Evolutionary conservation across 64 coral and sea anemone genomes (phyloP).

Genomic region (Actinia tenebrosa): DNA sequence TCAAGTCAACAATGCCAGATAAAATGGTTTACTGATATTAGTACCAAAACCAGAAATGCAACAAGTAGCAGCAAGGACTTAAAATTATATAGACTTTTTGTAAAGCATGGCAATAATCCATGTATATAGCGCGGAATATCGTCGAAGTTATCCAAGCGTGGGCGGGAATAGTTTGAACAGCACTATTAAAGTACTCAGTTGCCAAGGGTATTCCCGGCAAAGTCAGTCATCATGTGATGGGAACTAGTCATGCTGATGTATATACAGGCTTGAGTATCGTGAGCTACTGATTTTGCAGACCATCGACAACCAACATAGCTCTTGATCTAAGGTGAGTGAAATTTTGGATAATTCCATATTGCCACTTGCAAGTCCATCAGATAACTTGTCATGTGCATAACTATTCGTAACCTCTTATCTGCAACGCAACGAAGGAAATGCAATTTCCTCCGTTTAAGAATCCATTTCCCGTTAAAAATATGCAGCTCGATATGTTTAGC

Average conservation of each 20-base stretch:
- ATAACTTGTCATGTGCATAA: too few species aligned
- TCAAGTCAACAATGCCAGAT: too few species aligned
- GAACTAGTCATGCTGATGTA: neutral
- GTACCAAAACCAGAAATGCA: too few species aligned
- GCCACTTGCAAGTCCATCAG: neutral
- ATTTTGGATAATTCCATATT: neutral
- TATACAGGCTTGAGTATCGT: neutral
- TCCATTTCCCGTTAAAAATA: neutral
- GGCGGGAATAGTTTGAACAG: neutral
- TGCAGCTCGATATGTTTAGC: neutral
- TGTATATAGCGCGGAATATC: neutral
- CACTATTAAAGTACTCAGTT: too few species aligned
- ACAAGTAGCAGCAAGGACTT: too few species aligned
- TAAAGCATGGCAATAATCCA: too few species aligned
- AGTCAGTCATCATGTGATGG: neutral
- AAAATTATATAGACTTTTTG: too few species aligned
- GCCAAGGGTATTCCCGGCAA: neutral
- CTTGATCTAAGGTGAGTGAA: neutral
- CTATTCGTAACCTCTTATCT: too few species aligned
- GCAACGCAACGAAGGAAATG: neutral
- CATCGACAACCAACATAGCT: neutral
- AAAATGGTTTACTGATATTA: too few species aligned
- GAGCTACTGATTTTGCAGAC: neutral
- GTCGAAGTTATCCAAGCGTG: neutral
- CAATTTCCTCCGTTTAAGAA: neutral